Conservation (phyloP, 2,797 vertebrate genomes). For the Natrix natrix region DNA sequence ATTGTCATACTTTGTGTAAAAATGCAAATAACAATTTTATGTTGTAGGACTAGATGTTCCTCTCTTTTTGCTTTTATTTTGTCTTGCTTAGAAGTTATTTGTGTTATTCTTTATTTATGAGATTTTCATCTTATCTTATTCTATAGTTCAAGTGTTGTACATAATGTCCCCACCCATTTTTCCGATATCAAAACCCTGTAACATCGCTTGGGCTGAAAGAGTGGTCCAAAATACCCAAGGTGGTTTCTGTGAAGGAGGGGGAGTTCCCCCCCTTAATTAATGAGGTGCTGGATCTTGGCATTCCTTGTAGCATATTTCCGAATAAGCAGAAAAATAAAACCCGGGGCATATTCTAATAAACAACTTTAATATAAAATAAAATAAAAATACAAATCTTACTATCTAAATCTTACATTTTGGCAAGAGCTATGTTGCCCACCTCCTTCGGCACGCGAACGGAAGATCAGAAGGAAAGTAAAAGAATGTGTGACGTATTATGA, state of each 20-base stretch:
- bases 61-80: neutral
- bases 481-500: too few relatives aligned
- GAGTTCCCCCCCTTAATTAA: too few relatives aligned
- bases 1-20: neutral
- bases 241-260: neutral
- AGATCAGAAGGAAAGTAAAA: too few relatives aligned
- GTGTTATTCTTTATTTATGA: neutral
- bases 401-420: too few relatives aligned
- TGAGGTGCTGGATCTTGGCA: too few relatives aligned
- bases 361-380: too few relatives aligned
- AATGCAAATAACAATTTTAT: neutral
- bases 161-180: neutral
- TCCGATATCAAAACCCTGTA: neutral
- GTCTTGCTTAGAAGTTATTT: neutral
- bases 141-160: neutral
- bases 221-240: neutral
- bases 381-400: too few relatives aligned
- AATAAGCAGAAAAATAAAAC: too few relatives aligned
- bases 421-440: too few relatives aligned
- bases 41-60: neutral
- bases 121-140: neutral
- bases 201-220: neutral
- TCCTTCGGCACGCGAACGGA: too few relatives aligned
- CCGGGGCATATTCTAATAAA: too few relatives aligned
- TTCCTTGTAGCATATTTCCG: too few relatives aligned